Conservation (phyloP, 2,113 vertebrate species). For the Vidua chalybeata region DNA sequence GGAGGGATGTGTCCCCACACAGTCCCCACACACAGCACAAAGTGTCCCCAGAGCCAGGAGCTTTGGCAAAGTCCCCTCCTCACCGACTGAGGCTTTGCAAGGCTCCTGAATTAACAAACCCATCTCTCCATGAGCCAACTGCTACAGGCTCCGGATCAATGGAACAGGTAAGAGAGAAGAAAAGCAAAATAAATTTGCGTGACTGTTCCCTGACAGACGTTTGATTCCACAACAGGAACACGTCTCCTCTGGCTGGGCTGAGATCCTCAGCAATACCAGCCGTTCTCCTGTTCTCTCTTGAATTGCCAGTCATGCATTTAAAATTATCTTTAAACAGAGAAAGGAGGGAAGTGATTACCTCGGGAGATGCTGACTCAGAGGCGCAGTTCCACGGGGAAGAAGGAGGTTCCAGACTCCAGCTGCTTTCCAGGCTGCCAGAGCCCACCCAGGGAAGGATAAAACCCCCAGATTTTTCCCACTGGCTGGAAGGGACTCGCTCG, state of each 20-base stretch:
- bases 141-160: neutral
- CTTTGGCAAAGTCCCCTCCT: neutral
- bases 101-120: neutral
- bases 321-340: neutral
- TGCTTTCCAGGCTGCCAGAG: neutral
- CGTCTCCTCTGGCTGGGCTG: neutral
- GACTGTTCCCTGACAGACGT: neutral
- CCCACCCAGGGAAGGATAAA: neutral
- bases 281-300: neutral
- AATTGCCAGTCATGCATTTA: neutral
- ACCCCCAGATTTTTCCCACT: neutral
- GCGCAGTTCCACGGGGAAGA: fast-evolving
- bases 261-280: neutral
- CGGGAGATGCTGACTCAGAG: neutral
- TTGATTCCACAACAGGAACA: neutral
- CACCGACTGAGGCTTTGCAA: neutral
- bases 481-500: fast-evolving
- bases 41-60: neutral
- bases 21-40: fast-evolving
- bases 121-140: neutral
- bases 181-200: neutral
- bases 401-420: neutral
- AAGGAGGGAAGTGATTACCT: neutral
- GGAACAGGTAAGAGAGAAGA: neutral
- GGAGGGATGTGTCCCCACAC: neutral